Base-by-base conservation (phyloP, 37 sponge, comb jelly and placozoan species). In the Haliclona indistincta region DNA sequence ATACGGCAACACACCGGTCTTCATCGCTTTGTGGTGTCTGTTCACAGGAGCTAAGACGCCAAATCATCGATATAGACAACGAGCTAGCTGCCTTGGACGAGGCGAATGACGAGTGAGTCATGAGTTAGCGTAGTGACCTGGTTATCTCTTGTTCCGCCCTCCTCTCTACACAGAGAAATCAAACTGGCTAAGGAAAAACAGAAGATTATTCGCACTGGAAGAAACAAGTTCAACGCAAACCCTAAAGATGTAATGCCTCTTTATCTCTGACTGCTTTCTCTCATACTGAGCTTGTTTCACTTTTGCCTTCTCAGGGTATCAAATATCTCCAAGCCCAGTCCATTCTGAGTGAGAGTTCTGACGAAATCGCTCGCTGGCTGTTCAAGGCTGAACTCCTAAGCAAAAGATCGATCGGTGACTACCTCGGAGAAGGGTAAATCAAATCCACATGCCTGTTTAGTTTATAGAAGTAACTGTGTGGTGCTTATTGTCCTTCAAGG, bases 381-480 rank as follows among this genome's bases (percentile, higher is more conserved):
- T 75, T 83, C 49, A 87, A 82, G 71, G 86, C 77, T 11, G 86
- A 90, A 11, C 81, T 92, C 4, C 85, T 94, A 6, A 75, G 81
- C 76, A 98, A 98, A 65, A 73, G 78, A 56, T 66, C 81, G 33
- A 99, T 99, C 64, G 99, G 99, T 38, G 96, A 99, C 25, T 99
- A 99, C 77, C 73, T 99, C 0, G 99, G 99, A 66, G 94, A 96
- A 63, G 78, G 73, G 92, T 96, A 55, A 87, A n/a, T n/a, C n/a
- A n/a, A n/a, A n/a, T n/a, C n/a, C n/a, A n/a, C n/a, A n/a, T n/a
- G n/a, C n/a, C n/a, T n/a, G n/a, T n/a, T n/a, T n/a, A n/a, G n/a
- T n/a, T n/a, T n/a, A n/a, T n/a, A n/a, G n/a, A n/a, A n/a, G n/a
- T n/a, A n/a, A n/a, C n/a, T n/a, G n/a, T n/a, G n/a, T n/a, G n/a